Evolutionary conservation across 1,140 invertebrate genomes (phyloP).

Genomic region (Arion vulgaris): DNA sequence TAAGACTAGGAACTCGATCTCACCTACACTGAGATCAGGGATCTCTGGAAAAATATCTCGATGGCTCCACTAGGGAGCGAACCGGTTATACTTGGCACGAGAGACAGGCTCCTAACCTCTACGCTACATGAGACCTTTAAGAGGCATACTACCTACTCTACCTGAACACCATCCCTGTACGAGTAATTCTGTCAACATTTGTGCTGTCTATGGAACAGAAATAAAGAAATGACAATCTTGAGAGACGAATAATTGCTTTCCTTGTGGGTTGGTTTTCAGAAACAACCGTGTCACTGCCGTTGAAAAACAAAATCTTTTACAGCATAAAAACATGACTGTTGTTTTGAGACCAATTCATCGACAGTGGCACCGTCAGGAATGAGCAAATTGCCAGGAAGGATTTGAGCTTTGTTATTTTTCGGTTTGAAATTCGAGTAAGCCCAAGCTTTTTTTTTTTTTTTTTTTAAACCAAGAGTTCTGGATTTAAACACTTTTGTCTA

Average conservation of each 20-base stretch:
- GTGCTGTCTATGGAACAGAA: not conserved
- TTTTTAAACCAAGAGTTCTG: not conserved
- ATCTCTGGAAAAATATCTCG: too few relatives aligned
- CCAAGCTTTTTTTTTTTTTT: too few relatives aligned
- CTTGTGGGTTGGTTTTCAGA: not conserved
- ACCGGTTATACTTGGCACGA: too few relatives aligned
- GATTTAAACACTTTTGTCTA: not conserved
- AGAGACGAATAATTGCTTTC: not conserved
- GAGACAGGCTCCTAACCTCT: too few relatives aligned
- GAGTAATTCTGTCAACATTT: not conserved
- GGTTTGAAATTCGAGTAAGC: not conserved
- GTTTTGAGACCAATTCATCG: not conserved
- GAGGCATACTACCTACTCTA: not conserved
- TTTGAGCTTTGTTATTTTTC: constrained; percentile 6
- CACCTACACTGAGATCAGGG: too few relatives aligned
- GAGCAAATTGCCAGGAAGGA: not conserved
- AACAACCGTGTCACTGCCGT: not conserved
- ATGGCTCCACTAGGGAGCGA: too few relatives aligned
- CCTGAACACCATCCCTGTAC: not conserved
- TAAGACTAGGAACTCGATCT: too few relatives aligned
- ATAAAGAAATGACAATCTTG: not conserved
- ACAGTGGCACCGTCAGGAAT: not conserved
- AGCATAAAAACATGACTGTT: not conserved
- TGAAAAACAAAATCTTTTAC: not conserved
- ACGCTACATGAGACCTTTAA: too few relatives aligned